Base-by-base conservation (phyloP, 1,140 invertebrate genomes). In the Heliothis subflexa region DNA sequence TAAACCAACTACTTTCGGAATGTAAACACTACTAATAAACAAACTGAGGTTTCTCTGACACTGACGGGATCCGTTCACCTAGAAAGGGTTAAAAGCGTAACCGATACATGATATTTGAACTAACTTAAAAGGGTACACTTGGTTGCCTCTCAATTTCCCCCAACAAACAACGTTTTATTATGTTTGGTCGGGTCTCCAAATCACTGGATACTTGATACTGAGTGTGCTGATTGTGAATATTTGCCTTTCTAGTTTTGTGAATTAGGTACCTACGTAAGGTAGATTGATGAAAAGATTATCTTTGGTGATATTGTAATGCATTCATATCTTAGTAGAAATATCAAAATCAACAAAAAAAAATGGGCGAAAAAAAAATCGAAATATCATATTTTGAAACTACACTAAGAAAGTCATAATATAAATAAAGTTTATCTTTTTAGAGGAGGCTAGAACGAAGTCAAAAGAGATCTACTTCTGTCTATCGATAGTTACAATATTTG, bases 91-190 rank as follows among this genome's bases (percentile, higher is more conserved):
- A 62, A 62, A 49, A 59, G 59, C 47, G 72, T 50, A 50, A 33
- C 59, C 59, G 49, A 75, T 75, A 75, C 73, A 64, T 49, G 73
- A 64, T 75, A 75, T 75, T 75, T 75, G 73, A 75, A 75, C 73
- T 64, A 75, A 64, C 73, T 75, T 62, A 62, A 62, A 75, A 75
- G 73, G 73, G 59, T 75, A 62, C 59, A 64, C 73, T 64, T 49
- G 18, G 57, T 18, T 18, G 45, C 57, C 73, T 74, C 71, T 73
- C 59, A 75, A 64, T 64, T 75, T 75, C 59, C 25, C 18, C 40
- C 73, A 25, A 52, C 59, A 75, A 75, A 64, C 59, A 75, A 64
- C 73, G 25, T 75, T 64, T 50, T 62, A 59, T 75, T 75, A 52
- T 75, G 73, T 75, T 75, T 64, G 59, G 73, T 25, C 47, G 52